phyloP scores from a whole-genome alignment of 1,140 invertebrate species.

The Drosophila ogumai region DNA sequence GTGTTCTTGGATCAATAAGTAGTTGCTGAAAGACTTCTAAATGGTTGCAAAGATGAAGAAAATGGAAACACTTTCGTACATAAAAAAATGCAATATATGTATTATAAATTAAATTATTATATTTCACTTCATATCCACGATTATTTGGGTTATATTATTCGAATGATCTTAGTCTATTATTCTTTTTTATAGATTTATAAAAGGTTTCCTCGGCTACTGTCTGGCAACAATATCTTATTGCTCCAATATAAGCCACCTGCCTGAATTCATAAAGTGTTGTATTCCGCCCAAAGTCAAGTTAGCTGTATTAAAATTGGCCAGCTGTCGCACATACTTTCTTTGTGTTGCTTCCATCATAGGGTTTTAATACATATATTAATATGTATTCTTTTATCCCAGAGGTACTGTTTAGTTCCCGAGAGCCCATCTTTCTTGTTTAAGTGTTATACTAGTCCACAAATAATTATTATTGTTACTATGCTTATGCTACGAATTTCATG shows the following conservation, averaged over 20 bases:
- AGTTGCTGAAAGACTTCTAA: no score
- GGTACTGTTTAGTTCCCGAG: neutral
- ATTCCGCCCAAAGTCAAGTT: neutral
- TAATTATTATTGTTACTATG: neutral
- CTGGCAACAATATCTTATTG: neutral
- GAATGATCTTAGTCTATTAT: neutral
- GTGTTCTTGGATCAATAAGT: no score
- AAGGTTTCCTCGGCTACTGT: no score
- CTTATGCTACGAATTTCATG: neutral
- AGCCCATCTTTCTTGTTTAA: neutral
- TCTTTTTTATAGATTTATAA: neutral
- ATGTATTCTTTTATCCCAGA: neutral
- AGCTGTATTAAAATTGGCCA: neutral
- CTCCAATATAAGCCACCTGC: neutral
- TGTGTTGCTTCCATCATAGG: neutral
- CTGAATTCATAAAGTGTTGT: neutral
- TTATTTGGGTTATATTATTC: no score
- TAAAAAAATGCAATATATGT: no score
- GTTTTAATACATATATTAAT: neutral
- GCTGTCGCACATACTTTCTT: neutral
- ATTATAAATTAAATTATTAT: no score
- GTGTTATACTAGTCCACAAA: neutral
- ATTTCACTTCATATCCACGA: no score
- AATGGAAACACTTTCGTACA: no score
- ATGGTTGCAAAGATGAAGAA: no score